phyloP scores from a whole-genome alignment of 1,140 invertebrate species.

The Coelopa frigida region DNA sequence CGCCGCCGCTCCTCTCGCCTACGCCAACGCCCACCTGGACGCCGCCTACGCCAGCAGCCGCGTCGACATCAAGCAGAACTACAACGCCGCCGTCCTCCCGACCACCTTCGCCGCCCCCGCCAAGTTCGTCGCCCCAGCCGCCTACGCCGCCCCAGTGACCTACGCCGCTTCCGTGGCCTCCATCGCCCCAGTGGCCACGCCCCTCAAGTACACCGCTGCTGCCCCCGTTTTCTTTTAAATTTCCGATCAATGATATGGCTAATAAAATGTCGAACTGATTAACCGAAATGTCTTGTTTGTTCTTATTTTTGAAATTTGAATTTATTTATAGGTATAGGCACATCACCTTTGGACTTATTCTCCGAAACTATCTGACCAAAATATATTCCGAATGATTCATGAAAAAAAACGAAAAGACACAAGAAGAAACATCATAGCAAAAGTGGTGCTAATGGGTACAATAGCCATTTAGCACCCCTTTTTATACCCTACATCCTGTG shows the following conservation, averaged over 20 bases:
- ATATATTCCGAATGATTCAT: too few relatives aligned
- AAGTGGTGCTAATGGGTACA: too few relatives aligned
- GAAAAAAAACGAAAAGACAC: too few relatives aligned
- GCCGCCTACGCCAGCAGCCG: conserved; percentile 11
- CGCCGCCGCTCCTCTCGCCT: not conserved
- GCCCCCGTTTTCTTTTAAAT: conserved; percentile 9
- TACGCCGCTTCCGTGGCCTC: not conserved
- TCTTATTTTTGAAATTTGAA: not conserved
- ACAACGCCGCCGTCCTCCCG: conserved; percentile 6
- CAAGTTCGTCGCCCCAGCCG: not conserved
- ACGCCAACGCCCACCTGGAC: conserved; percentile 7
- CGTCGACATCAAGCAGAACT: conserved; percentile 8
- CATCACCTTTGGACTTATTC: not conserved
- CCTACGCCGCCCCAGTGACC: not conserved
- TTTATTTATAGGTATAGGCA: conserved; percentile 7
- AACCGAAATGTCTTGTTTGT: conserved; percentile 1
- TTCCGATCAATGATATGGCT: not conserved
- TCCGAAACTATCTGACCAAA: not conserved
- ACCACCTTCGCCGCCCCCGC: conserved; percentile 3
- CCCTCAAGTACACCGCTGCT: conserved; percentile 8
- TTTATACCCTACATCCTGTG: too few relatives aligned
- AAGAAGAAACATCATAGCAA: too few relatives aligned
- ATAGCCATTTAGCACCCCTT: too few relatives aligned
- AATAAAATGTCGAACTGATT: not conserved
- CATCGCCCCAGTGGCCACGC: conserved; percentile 8